Evolutionary conservation across 30 jellyfish, hydroid and myxozoan genomes (phyloP).

Genomic region (Nemopilema nomurai): DNA sequence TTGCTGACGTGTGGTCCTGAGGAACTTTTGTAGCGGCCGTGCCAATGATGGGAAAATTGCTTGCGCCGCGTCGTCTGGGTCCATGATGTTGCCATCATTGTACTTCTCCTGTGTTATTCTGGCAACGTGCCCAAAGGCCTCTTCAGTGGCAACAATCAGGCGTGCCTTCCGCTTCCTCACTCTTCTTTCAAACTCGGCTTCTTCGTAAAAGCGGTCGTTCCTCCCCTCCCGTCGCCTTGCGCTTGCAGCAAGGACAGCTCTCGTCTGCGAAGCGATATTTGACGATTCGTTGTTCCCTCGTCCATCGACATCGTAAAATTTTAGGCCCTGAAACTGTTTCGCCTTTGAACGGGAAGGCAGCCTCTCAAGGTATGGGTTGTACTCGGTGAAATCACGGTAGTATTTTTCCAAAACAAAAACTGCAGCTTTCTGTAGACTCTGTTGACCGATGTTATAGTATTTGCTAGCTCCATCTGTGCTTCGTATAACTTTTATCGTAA

Average conservation of each 20-base stretch:
- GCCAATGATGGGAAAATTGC: slow-evolving; percentile 98
- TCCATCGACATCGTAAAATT: slow-evolving; percentile 94
- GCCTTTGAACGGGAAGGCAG: slow-evolving; percentile 85
- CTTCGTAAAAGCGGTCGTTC: slow-evolving; percentile 97
- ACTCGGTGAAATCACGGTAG: slow-evolving; percentile 89
- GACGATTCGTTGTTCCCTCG: slow-evolving; percentile 67
- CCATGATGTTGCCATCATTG: slow-evolving; percentile 89
- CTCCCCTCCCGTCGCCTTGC: slow-evolving; percentile 97
- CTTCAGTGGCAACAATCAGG: slow-evolving; percentile 90
- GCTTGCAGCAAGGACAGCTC: slow-evolving; percentile 96
- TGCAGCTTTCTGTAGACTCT: slow-evolving; percentile 88
- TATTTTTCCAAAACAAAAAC: slow-evolving; percentile 80
- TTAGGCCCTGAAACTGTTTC: slow-evolving; percentile 80
- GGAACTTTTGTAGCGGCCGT: slow-evolving; percentile 92
- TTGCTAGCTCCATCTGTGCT: slow-evolving; percentile 86
- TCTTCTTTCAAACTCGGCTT: slow-evolving; percentile 91
- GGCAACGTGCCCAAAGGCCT: slow-evolving; percentile 97
- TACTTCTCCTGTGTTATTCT: slow-evolving; percentile 70
- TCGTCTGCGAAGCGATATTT: slow-evolving; percentile 78
- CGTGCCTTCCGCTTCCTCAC: slow-evolving; percentile 94
- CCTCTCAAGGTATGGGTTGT: slow-evolving; percentile 89
- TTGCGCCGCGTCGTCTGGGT: slow-evolving; percentile 99
- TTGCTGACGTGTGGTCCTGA: slow-evolving; percentile 96
- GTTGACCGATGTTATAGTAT: slow-evolving; percentile 85
- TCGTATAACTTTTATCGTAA: slow-evolving; percentile 84